phyloP scores from a whole-genome alignment of 2,888 invertebrate genomes.

The Lasioglossum morio region DNA sequence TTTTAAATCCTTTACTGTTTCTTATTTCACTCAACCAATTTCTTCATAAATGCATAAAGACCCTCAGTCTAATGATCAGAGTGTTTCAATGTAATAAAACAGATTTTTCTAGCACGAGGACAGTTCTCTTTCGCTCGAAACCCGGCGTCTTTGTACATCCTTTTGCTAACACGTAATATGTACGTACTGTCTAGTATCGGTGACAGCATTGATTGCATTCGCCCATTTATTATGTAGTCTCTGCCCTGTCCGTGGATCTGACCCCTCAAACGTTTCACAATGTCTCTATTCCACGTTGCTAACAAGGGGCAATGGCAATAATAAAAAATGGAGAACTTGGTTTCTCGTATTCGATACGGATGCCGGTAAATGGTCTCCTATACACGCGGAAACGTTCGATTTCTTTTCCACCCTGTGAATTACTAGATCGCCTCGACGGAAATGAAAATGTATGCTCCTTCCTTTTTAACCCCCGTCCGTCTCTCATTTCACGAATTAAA shows the following conservation, averaged over 20 bases:
- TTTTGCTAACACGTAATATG: constrained; percentile 53
- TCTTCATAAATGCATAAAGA: too few relatives aligned
- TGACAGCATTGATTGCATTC: constrained; percentile 56
- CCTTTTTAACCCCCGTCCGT: too few relatives aligned
- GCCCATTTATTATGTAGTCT: constrained; percentile 69
- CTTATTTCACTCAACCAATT: too few relatives aligned
- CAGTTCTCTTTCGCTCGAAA: constrained; percentile 12
- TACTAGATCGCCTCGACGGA: neutral
- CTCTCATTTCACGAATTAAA: too few relatives aligned
- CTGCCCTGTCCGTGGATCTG: constrained; percentile 54
- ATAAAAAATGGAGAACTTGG: neutral
- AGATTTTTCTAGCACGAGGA: neutral
- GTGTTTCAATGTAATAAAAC: neutral
- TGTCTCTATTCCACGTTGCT: neutral
- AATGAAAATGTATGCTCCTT: neutral
- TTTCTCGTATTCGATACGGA: neutral
- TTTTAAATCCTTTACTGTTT: too few relatives aligned
- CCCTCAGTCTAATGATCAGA: too few relatives aligned
- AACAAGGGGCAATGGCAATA: neutral
- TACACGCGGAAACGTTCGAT: neutral
- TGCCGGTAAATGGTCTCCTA: neutral
- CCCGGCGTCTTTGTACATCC: constrained; percentile 47
- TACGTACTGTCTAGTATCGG: constrained; percentile 64
- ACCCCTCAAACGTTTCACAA: neutral
- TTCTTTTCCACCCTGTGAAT: neutral